phyloP scores from a whole-genome alignment of 2,113 vertebrate genomes.

The Cyanocitta stelleri region DNA sequence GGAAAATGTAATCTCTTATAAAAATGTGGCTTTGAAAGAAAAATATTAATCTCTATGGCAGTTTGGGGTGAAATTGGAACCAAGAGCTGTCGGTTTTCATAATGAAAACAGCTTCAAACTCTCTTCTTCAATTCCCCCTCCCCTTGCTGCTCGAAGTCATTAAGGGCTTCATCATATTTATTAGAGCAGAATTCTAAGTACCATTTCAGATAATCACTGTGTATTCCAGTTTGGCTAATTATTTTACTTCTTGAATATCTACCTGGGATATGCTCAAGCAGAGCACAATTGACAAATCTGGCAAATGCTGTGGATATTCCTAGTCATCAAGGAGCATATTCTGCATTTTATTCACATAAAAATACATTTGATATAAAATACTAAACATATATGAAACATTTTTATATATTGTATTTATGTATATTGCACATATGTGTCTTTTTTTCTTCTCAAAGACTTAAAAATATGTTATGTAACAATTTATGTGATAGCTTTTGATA shows the following conservation, averaged over 20 bases:
- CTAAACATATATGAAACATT: not conserved
- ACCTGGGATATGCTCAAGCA: not conserved
- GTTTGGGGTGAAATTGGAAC: not conserved
- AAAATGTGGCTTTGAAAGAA: conserved; percentile 22
- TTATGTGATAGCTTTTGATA: not conserved
- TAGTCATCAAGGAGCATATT: not conserved
- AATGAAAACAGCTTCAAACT: not conserved
- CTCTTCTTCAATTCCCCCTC: not conserved
- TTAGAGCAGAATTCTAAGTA: not conserved
- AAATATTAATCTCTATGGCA: conserved; percentile 26
- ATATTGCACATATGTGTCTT: not conserved
- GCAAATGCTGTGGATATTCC: not conserved
- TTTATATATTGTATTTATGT: not conserved
- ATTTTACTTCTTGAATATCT: not conserved
- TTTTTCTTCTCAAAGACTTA: not conserved
- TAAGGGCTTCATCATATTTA: not conserved
- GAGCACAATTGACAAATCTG: not conserved
- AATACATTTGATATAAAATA: not conserved
- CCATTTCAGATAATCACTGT: not conserved
- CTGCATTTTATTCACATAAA: not conserved
- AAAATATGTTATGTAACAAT: not conserved
- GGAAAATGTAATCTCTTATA: conserved; percentile 8
- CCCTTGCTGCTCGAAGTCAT: not conserved
- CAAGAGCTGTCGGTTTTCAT: not conserved
- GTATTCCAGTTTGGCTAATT: not conserved